Percentiles rank a stretch among this genome's conserved stretches.
Evolutionary conservation across 2,888 invertebrate species (phyloP).

Genomic region (Drosophila multiciliata): DNA sequence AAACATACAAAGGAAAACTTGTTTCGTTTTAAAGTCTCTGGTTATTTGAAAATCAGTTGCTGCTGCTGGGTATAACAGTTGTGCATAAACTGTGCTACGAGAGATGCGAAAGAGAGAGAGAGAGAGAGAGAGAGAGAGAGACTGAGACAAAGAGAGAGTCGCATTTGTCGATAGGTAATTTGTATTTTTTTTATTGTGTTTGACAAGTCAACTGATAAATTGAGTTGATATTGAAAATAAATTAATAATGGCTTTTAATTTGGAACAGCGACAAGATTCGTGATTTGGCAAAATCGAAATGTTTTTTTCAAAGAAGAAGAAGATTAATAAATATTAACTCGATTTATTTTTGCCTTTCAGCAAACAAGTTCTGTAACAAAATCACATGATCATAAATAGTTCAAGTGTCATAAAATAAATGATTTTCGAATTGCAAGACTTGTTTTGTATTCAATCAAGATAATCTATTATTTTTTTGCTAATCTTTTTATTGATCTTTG

Average conservation of each 20-base stretch:
- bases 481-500: slow-evolving; percentile 25
- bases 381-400: slow-evolving; percentile 31
- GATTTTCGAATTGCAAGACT: slow-evolving; percentile 24
- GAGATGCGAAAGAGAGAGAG: slow-evolving; percentile 6
- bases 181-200: slow-evolving; percentile 70
- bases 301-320: slow-evolving; percentile 3
- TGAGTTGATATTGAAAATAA: slow-evolving; percentile 80
- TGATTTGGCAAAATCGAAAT: slow-evolving; percentile 11
- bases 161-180: slow-evolving; percentile 51
- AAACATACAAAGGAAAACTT: slow-evolving; percentile 61
- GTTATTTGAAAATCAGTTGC: slow-evolving; percentile 64
- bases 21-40: slow-evolving; percentile 69
- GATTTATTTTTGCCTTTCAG: slow-evolving; percentile 3
- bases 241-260: slow-evolving; percentile 70
- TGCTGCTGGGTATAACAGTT: slow-evolving; percentile 57
- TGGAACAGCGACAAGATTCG: slow-evolving; percentile 41
- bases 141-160: slow-evolving; percentile 5
- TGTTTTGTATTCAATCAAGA: slow-evolving; percentile 46
- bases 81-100: slow-evolving; percentile 43
- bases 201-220: slow-evolving; percentile 80
- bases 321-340: neutral
- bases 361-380: slow-evolving; percentile 25
- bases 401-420: slow-evolving; percentile 16
- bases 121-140: slow-evolving; percentile 3
- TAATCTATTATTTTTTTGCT: slow-evolving; percentile 11